Base-by-base conservation (phyloP, 2,113 vertebrate genomes). In the Pangasianodon gigas region DNA sequence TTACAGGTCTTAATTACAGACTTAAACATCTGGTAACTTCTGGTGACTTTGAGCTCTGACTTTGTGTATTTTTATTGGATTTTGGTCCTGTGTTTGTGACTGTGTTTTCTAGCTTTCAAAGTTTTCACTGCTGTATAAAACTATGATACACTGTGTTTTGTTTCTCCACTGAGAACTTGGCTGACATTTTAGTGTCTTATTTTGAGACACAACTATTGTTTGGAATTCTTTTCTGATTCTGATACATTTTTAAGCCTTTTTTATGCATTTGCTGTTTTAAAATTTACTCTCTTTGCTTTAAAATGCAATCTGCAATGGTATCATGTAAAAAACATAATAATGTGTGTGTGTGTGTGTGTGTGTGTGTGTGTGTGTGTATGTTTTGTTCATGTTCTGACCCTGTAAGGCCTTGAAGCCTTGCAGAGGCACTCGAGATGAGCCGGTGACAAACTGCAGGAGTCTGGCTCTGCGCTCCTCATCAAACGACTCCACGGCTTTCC, bases 381-480 rank as follows among this genome's bases (percentile, higher is more conserved):
- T 7, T 48, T 19, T n/a, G 4, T 37, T 21, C 29, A 29, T 87
- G 54, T 48, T 19, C 52, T n/a, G 92, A 99, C 98, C 98, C 97
- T 99, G 98, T 46, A 99, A 93, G 4, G 98, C 98, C 95, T 99
- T 99, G 95, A 99, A 99, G 91, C 98, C 98, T 93, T 99, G 98
- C 92, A 99, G 97, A 52, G 98, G 98, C 92, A 99, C 98, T 79
- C 98, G 90, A 62, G 98, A 99, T 0, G 98, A 99, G 80, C 98
- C 98, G 0, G 98, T 99, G 94, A 99, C 98, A 1, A 99, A 99
- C 97, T 99, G 98, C 51, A 99, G 97, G 52, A 99, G 95, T 10
- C 98, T 95, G 0, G 98, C 98, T 91, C 98, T 93, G 86, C 98
- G 95, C 93, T 99, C 98, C 92, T 99, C 98, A 6, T 99, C 98